Percentiles rank a stretch among this genome's conserved stretches.
These are phyloP conservation scores for Naja naja DNA, from an alignment of 2,113 vertebrate genomes.

Conservation along the genomic window DNA sequence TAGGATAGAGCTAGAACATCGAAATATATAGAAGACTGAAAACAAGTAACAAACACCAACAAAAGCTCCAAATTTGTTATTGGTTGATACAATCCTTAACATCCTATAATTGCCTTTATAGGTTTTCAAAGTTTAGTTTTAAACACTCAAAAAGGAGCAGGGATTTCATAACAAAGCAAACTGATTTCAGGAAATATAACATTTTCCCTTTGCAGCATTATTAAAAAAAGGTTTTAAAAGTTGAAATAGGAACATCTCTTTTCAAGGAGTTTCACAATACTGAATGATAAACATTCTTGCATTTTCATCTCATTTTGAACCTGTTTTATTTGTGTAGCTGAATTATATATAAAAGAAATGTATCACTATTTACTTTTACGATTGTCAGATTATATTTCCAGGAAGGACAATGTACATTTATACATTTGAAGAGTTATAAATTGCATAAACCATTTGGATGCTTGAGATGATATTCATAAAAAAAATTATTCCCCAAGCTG, in stretches of 20 bases:
- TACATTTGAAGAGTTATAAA: background rate
- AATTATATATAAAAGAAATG: background rate
- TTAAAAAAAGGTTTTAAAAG: background rate
- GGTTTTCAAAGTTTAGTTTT: background rate
- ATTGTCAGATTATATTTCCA: background rate
- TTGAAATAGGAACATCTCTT: background rate
- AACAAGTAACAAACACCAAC: background rate
- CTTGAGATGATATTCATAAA: background rate
- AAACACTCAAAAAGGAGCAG: background rate
- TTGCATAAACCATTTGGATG: background rate
- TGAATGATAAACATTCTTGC: background rate
- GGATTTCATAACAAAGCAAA: background rate
- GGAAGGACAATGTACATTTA: background rate
- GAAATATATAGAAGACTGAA: background rate
- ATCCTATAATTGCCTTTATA: background rate
- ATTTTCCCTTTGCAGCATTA: background rate
- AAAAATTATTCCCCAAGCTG: slow-evolving; percentile 7
- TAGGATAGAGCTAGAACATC: background rate
- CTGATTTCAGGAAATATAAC: background rate
- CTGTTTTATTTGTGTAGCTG: background rate
- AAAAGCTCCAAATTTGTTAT: background rate
- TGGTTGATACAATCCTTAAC: background rate
- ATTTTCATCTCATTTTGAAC: background rate
- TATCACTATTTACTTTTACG: background rate
- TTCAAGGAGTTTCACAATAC: background rate